Conservation (phyloP, 2,797 vertebrate genomes). For the Poecilia gillii region DNA sequence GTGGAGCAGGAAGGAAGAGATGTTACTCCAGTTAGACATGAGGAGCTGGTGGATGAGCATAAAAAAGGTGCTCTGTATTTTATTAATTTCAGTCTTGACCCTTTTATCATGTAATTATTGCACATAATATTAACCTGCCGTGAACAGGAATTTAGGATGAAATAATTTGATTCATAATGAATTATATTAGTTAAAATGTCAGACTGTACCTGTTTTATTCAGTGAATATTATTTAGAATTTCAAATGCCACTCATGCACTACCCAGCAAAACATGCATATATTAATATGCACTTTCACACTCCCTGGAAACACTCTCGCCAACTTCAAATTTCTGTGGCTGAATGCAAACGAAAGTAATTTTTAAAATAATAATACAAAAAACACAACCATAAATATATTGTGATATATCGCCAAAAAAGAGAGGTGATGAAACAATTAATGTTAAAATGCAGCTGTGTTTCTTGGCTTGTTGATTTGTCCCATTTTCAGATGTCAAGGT, state of each 20-base stretch:
- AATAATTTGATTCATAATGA: conserved; percentile 38
- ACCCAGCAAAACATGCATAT: conserved; percentile 25
- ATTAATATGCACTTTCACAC: conserved; percentile 36
- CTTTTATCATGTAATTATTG: conserved; percentile 22
- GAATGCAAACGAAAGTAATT: conserved; percentile 3
- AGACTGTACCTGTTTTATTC: conserved; percentile 22
- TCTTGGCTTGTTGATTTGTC: conserved; percentile 13
- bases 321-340: conserved; percentile 21
- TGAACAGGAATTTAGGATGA: conserved; percentile 19
- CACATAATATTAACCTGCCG: conserved; percentile 23
- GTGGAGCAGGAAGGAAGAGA: conserved; percentile 11
- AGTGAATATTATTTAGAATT: conserved; percentile 46
- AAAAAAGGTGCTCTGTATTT: not conserved
- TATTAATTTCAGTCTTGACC: conserved; percentile 7
- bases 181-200: conserved; percentile 45
- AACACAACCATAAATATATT: conserved; percentile 3
- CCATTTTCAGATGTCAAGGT: not conserved
- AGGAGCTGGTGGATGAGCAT: conserved; percentile 16
- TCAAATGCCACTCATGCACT: conserved; percentile 41
- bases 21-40: conserved; percentile 5
- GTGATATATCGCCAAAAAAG: not conserved
- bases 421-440: not conserved
- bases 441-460: conserved; percentile 2
- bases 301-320: conserved; percentile 15
- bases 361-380: not conserved